phyloP scores from a whole-genome alignment of 2,888 invertebrate genomes.

The Archips xylosteana region DNA sequence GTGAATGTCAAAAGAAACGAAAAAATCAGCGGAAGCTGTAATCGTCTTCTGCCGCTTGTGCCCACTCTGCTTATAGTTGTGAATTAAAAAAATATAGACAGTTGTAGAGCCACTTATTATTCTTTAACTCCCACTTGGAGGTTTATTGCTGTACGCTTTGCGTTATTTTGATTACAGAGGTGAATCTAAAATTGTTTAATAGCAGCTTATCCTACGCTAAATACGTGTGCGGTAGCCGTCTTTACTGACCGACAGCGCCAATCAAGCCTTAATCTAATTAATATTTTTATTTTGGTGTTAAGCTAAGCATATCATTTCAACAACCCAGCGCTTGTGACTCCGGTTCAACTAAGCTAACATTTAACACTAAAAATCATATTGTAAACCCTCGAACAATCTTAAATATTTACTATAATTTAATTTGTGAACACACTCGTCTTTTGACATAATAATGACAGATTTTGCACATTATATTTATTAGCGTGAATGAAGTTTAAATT shows the following conservation, averaged over 20 bases:
- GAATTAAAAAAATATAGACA: too few relatives aligned
- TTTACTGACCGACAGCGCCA: too few relatives aligned
- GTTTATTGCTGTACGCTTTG: too few relatives aligned
- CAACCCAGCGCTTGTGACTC: constrained; percentile 5
- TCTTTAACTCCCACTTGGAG: too few relatives aligned
- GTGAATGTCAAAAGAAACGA: too few relatives aligned
- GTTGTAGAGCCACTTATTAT: too few relatives aligned
- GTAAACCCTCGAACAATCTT: constrained; percentile 30
- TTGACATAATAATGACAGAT: neutral
- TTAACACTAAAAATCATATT: constrained; percentile 21
- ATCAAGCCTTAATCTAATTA: neutral
- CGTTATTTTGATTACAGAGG: too few relatives aligned
- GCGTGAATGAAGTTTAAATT: neutral
- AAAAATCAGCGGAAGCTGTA: too few relatives aligned
- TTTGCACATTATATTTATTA: neutral
- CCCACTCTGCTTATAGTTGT: too few relatives aligned
- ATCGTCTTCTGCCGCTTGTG: too few relatives aligned
- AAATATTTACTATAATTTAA: constrained; percentile 36
- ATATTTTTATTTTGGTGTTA: constrained; percentile 33
- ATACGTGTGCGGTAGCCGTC: neutral
- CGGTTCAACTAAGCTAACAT: neutral
- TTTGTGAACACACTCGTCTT: constrained; percentile 31
- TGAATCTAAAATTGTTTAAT: too few relatives aligned
- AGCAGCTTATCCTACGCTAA: neutral
- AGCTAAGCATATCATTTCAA: neutral